These are phyloP conservation scores for Phasia obesa DNA, from an alignment of 2,888 invertebrate species.

Conservation along the genomic window DNA sequence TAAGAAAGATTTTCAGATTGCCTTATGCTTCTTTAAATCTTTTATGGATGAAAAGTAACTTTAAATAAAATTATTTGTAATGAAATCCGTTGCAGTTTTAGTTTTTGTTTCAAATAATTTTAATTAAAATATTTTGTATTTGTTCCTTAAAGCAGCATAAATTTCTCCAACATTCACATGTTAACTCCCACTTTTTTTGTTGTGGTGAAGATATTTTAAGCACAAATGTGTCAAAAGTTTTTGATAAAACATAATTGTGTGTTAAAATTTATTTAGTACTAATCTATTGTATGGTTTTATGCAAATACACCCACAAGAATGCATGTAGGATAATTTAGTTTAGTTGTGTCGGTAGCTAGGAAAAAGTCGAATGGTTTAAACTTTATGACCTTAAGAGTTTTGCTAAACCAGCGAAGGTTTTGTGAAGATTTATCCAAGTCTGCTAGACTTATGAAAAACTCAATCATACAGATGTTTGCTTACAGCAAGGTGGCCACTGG, in stretches of 20 bases:
- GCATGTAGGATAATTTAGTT: constrained; percentile 17
- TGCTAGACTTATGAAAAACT: not conserved
- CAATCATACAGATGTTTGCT: not conserved
- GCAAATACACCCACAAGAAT: constrained; percentile 52
- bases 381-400: constrained; percentile 13
- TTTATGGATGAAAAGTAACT: not conserved
- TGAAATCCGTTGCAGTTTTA: constrained; percentile 15
- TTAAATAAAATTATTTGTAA: constrained; percentile 22
- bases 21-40: not conserved
- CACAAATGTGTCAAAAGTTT: constrained; percentile 65
- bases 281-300: constrained; percentile 52
- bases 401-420: constrained; percentile 4
- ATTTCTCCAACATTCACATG: constrained; percentile 5
- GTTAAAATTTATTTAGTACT: constrained; percentile 67
- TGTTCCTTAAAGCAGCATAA: constrained; percentile 25
- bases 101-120: constrained; percentile 47
- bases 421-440: not conserved
- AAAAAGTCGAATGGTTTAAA: constrained; percentile 5
- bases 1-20: too few relatives aligned
- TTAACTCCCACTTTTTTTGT: constrained; percentile 43
- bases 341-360: not conserved
- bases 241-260: constrained; percentile 56
- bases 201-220: not conserved
- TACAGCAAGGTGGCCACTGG: not conserved
- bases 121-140: constrained; percentile 54